Evolutionary conservation across 2,797 vertebrate species (phyloP).

Genomic region (Eleutherodactylus coqui): DNA sequence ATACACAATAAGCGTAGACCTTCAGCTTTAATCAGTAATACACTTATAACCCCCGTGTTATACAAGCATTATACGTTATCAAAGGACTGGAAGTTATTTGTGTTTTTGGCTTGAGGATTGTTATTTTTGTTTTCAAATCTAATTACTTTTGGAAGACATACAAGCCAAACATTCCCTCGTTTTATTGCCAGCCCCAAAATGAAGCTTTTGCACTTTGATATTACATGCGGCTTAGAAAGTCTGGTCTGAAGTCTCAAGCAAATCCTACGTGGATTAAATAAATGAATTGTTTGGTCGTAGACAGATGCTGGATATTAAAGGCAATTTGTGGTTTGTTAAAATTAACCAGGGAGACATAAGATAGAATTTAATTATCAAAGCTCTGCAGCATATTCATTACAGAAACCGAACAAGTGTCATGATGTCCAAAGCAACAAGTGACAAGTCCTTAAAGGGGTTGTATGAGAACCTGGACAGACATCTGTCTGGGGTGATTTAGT

Average conservation of each 20-base stretch:
- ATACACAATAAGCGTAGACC: background rate
- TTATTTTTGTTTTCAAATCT: constrained; percentile 55
- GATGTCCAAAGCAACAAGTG: no score
- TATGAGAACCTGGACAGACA: no score
- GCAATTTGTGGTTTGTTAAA: constrained; percentile 22
- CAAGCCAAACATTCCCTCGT: constrained; percentile 50
- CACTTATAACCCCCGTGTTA: background rate
- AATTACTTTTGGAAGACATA: constrained; percentile 51
- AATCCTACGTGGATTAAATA: constrained; percentile 29
- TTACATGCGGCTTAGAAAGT: constrained; percentile 17
- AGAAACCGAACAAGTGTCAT: no score
- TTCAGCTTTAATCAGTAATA: constrained; percentile 15
- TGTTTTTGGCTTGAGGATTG: constrained; percentile 44
- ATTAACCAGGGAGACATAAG: background rate
- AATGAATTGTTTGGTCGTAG: constrained; percentile 21
- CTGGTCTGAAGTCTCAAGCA: constrained; percentile 13
- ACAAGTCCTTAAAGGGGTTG: no score
- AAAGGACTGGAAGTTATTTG: constrained; percentile 31
- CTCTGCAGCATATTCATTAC: no score
- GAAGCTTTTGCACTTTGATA: constrained; percentile 5
- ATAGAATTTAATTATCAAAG: background rate
- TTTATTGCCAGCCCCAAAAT: constrained; percentile 32
- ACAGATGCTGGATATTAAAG: background rate
- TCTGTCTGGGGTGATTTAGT: no score
- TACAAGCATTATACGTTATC: background rate